These are phyloP conservation scores for Danio albolineatus DNA, from an alignment of 2,797 vertebrate genomes.

Conservation along the genomic window DNA sequence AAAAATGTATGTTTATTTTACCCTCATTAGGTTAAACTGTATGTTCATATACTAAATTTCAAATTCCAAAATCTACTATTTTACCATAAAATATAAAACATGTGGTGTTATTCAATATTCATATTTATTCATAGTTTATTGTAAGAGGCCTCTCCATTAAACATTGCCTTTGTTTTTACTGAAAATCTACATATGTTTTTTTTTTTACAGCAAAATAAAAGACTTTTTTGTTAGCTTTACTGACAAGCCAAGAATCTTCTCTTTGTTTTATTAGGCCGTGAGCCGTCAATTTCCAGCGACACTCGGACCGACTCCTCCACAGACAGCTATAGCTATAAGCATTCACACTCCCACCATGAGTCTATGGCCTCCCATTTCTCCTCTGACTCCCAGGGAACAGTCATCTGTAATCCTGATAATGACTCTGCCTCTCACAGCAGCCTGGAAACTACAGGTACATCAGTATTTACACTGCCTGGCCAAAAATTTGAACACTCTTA, in stretches of 20 bases:
- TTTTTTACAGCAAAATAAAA: background rate
- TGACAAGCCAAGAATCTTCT: background rate
- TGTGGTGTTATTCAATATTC: too few relatives aligned
- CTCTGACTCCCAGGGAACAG: constrained; percentile 94
- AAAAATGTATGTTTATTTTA: background rate
- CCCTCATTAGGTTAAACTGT: background rate
- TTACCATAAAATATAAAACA: background rate
- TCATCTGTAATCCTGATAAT: constrained; percentile 87
- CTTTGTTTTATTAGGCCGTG: constrained; percentile 80
- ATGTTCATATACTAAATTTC: background rate
- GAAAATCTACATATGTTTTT: background rate
- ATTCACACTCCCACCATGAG: constrained; percentile 84
- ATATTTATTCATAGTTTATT: background rate
- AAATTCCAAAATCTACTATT: background rate
- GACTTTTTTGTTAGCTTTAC: background rate
- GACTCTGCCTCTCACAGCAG: constrained; percentile 88
- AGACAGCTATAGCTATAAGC: constrained; percentile 89
- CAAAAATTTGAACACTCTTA: background rate
- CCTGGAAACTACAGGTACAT: constrained; percentile 84
- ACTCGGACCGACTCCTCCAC: constrained; percentile 96
- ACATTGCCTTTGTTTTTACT: background rate
- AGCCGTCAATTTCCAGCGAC: constrained; percentile 95
- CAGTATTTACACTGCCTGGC: background rate
- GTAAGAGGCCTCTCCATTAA: background rate
- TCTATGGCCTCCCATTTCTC: constrained; percentile 92